A percentile compares a stretch with the other conserved stretches of the same genome.
Conservation (phyloP, 2,888 invertebrate species). For the Ornithoptera alexandrae region DNA sequence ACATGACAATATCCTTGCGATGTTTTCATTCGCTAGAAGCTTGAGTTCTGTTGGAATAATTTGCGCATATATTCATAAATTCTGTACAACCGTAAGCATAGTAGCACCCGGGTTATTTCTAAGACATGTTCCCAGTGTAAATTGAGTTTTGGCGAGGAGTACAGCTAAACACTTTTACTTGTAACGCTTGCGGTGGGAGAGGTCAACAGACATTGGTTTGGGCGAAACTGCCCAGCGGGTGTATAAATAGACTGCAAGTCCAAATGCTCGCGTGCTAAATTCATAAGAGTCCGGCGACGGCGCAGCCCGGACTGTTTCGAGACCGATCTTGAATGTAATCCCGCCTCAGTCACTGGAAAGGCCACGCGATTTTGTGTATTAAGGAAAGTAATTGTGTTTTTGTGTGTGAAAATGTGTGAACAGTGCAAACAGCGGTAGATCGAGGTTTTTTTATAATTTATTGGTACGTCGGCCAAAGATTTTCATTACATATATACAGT, state of each 20-base stretch:
- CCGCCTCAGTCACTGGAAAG: constrained; percentile 61
- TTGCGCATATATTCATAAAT: not conserved
- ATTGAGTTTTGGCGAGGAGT: constrained; percentile 39
- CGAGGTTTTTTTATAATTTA: constrained; percentile 7
- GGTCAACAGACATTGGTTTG: constrained; percentile 32
- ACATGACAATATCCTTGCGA: too few relatives aligned
- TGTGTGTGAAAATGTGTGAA: constrained; percentile 30
- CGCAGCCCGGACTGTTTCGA: constrained; percentile 56
- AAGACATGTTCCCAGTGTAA: constrained; percentile 47
- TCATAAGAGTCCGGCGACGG: constrained; percentile 63
- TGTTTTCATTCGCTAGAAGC: too few relatives aligned
- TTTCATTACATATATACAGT: not conserved
- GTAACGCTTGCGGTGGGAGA: constrained; percentile 20
- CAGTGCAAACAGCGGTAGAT: constrained; percentile 25
- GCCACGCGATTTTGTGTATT: constrained; percentile 42
- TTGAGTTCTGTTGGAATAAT: not conserved
- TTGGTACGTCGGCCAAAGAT: constrained; percentile 7
- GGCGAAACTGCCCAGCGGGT: constrained; percentile 54
- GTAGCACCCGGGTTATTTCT: constrained; percentile 45
- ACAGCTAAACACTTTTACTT: constrained; percentile 28
- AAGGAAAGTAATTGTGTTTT: not conserved
- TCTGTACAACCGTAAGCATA: constrained; percentile 29
- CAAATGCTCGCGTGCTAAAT: constrained; percentile 60
- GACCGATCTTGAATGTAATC: constrained; percentile 46
- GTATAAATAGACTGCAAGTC: constrained; percentile 59